Evolutionary conservation across 2,888 invertebrate genomes (phyloP), one percentile per base, ranked within the genome.

Genomic region (Anarsia innoxiella): DNA sequence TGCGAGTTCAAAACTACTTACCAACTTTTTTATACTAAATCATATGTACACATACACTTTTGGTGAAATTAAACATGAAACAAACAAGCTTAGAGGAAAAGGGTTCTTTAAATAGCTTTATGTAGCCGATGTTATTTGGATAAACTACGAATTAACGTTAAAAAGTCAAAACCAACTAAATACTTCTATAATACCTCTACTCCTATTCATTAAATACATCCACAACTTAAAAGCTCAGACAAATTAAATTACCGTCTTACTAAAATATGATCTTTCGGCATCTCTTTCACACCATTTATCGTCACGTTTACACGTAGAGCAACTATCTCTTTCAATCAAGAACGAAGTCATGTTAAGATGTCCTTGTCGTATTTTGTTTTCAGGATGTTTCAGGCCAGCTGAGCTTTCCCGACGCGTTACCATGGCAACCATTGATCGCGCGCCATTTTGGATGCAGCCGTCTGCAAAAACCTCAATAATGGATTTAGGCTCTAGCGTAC

Each of bases 361-460:
- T 57, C 55, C 55, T 56, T 50, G 39, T 53, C 56, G 43, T 60
- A 59, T 66, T 68, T 65, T 66, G 64, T 54, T 66, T 67, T 67
- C 35, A 35, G 35, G 26, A 13, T 49, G 46, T 66, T 71, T 63
- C 65, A 69, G 61, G 58, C 52, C 73, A 73, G 73, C 75, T 74
- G 73, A 69, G 67, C 56, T 58, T 50, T 39, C 52, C 49, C 56
- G 70, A 80, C 79, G 79, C 82, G 78, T 80, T 70, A 52, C 59
- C 65, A 78, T 77, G 73, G 73, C 48, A 49, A 77, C 80, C 76
- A 82, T 82, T 82, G 82, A 82, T 82, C 79, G 78, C 50, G 49
- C 65, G 74, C 75, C 79, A 79, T 80, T 54, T 80, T 82, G 71
- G 55, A 69, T 78, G 76, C 80, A 80, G 67, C 56, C 72, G 77